A percentile compares a stretch with the other conserved stretches of the same genome.
These are phyloP conservation scores for Tetramorium bicarinatum DNA, from an alignment of 2,888 invertebrate genomes.

Conservation along the genomic window DNA sequence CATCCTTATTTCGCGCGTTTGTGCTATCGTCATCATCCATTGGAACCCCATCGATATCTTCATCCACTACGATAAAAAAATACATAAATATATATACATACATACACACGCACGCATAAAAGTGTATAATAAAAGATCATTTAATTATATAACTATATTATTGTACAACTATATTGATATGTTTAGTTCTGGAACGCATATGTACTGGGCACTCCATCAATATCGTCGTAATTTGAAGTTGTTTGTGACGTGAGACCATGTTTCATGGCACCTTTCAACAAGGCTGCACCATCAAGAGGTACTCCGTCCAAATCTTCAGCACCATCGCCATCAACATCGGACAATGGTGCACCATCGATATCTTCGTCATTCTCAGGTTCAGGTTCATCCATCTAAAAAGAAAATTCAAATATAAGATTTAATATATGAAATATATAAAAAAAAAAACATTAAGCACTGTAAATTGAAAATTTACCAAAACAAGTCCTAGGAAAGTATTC, in stretches of 20 bases:
- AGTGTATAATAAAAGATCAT: background rate
- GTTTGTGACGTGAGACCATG: conserved; percentile 85
- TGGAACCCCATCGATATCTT: conserved; percentile 92
- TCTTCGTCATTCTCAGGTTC: conserved; percentile 89
- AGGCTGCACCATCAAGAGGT: conserved; percentile 93
- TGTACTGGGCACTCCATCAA: conserved; percentile 90
- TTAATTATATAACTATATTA: background rate
- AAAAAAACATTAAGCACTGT: no score
- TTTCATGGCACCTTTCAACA: conserved; percentile 91
- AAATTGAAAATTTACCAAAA: conserved; percentile 76
- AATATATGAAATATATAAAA: background rate
- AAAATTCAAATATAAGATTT: conserved; percentile 2
- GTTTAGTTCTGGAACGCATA: conserved; percentile 58
- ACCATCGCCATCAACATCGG: conserved; percentile 86
- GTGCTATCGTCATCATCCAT: conserved; percentile 87
- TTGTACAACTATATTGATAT: conserved; percentile 17
- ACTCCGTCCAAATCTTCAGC: conserved; percentile 88
- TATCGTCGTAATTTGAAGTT: conserved; percentile 88
- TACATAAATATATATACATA: background rate
- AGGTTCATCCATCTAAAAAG: conserved; percentile 80
- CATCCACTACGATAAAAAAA: conserved; percentile 88
- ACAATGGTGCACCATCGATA: conserved; percentile 90
- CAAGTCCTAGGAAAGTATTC: conserved; percentile 95
- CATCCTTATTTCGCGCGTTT: conserved; percentile 78
- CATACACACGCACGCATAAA: background rate